Base-by-base conservation (phyloP, 2,888 invertebrate genomes). In the Calliopum simillimum region DNA sequence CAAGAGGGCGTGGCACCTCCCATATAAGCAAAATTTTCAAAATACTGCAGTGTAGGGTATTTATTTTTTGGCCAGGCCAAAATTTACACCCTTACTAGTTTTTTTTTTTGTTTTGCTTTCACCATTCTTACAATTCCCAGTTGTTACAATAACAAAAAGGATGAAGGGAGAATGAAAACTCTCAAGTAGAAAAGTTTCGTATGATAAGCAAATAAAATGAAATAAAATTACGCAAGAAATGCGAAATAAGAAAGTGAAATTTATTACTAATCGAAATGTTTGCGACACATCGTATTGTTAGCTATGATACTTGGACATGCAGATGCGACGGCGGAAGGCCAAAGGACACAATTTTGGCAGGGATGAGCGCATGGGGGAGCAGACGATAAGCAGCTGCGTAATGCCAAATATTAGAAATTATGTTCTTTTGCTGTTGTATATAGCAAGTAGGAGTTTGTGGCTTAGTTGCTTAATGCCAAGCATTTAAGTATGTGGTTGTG, bases 231-330 rank as follows among this genome's bases (percentile, higher is more conserved):
- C 74, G 61, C 25, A 61, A 43, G 19, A 51, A 21, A 21, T 14
- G 41, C 49, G 63, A 23, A 61, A 65, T 66, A 70, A 62, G 70
- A 66, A 77, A 75, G 73, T 77, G 75, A 81, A 33, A 78, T 81
- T 81, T 79, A 81, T 81, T 76, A 77, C 77, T 76, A 81, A 79
- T 81, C 79, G 82, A 81, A 82, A 76, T 71, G 76, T 78, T 78
- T 80, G 75, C 77, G 73, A 75, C 74, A 75, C 33, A 33, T 33
- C 33, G 33, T 68, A 63, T 68, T 47, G 63, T 68, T 65, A 72
- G 70, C 53, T 72, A 72, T 72, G 72, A 70, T 67, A 49, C 44
- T 67, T 21, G 46, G 19, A 51, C 69, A 69, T 66, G 66, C 33
- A 51, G 33, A 23, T 21, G 21, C 19, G 19, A 16, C 14, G 19